These are phyloP conservation scores for Chionis minor DNA, from an alignment of 2,113 vertebrate genomes.

Conservation along the genomic window DNA sequence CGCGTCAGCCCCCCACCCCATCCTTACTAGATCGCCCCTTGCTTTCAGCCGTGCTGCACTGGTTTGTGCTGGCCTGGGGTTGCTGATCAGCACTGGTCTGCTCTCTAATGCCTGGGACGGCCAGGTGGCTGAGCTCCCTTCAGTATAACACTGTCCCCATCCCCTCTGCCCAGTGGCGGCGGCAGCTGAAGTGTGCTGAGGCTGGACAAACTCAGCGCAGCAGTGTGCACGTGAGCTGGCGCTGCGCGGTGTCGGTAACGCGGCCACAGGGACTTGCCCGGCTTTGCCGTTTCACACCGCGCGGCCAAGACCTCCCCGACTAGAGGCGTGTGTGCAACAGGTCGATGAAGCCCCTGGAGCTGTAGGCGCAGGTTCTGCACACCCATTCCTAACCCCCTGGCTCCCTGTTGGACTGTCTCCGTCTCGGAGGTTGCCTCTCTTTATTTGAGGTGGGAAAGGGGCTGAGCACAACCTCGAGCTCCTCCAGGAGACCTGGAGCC, in stretches of 20 bases:
- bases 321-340: not conserved
- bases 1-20: accelerated
- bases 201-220: not conserved
- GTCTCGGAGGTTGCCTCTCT: not conserved
- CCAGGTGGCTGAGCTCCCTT: not conserved
- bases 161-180: not conserved
- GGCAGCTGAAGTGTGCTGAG: not conserved
- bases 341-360: not conserved
- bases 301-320: not conserved
- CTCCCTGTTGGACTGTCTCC: not conserved
- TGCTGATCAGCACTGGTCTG: not conserved
- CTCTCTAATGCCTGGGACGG: not conserved
- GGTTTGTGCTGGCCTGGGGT: not conserved
- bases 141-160: not conserved
- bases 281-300: not conserved
- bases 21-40: no score
- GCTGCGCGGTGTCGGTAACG: not conserved
- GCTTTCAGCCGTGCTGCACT: not conserved
- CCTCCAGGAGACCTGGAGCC: not conserved
- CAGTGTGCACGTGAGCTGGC: not conserved
- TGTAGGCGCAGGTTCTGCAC: not conserved
- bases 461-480: not conserved
- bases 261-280: not conserved
- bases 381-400: no score
- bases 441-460: not conserved